A percentile compares a stretch with the other conserved stretches of the same genome.
phyloP scores from a whole-genome alignment of 2,797 vertebrate genomes.

The Ctenochaetus hawaiiensis region DNA sequence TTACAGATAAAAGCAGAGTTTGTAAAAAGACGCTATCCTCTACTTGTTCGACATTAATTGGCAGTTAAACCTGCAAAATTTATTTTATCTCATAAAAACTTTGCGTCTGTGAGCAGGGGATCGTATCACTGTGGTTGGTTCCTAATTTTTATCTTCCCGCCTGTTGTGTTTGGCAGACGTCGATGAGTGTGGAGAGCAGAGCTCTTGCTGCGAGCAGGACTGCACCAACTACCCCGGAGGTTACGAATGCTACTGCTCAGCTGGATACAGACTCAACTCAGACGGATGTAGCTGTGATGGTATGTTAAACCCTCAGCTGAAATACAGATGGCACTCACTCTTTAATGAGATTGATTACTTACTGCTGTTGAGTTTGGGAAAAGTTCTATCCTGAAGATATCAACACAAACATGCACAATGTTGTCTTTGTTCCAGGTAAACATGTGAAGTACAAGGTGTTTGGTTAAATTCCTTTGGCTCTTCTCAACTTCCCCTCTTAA shows the following conservation, averaged over 20 bases:
- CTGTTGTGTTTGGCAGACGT: constrained; percentile 84
- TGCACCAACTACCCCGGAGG: constrained; percentile 94
- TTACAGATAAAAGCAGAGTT: neutral
- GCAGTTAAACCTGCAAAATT: constrained; percentile 32
- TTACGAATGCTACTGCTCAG: constrained; percentile 95
- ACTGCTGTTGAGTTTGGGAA: constrained; percentile 27
- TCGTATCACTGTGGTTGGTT: constrained; percentile 8
- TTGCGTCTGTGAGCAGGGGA: constrained; percentile 8
- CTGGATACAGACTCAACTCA: constrained; percentile 88
- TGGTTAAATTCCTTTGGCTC: neutral
- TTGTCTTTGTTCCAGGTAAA: constrained; percentile 34
- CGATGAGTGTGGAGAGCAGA: constrained; percentile 88
- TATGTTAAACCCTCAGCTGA: constrained; percentile 65
- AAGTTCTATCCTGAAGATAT: neutral
- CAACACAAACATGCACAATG: constrained; percentile 20
- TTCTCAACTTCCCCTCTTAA: neutral
- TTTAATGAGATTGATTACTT: constrained; percentile 22
- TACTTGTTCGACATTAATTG: neutral
- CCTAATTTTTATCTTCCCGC: constrained; percentile 26
- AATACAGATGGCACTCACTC: constrained; percentile 10
- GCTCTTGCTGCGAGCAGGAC: constrained; percentile 92
- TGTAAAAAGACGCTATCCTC: neutral
- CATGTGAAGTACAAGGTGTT: neutral
- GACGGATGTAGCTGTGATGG: constrained; percentile 94
- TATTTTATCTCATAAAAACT: constrained; percentile 29